Base-by-base conservation (phyloP, 2,888 invertebrate species). In the Morpho deidamia region DNA sequence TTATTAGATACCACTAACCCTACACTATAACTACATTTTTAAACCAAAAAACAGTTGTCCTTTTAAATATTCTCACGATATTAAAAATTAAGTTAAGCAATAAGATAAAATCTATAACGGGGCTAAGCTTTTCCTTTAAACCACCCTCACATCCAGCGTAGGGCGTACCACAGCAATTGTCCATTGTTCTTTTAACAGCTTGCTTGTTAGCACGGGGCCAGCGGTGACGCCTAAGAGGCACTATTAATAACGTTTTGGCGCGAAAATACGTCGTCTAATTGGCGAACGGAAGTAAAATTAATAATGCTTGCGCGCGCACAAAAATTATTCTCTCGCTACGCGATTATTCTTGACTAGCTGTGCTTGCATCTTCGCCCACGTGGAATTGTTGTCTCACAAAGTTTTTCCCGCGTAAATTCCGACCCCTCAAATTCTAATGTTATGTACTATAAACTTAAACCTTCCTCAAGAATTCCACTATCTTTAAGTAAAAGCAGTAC, bases 131-230 rank as follows among this genome's bases (percentile, higher is more conserved):
- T 35, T 61, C 35, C 55, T 68, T 65, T 66, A 58, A 1, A 35
- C 58, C 62, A 58, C 48, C 46, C 58, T 51, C 49, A 66, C 68
- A 66, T 64, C 67, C 68, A 62, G 65, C 64, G 55, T 66, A 67
- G 72, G 72, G 73, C 70, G 63, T 71, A 65, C 72, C 70, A 67
- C 59, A 64, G 66, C 70, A 61, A 84, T 83, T 80, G 84, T 84
- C 78, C 83, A 88, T 88, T 88, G 88, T 88, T 86, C 87, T 83
- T 86, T 84, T 86, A 86, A 84, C 84, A 82, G 83, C 70, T 66
- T 71, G 83, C 85, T 84, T 85, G 87, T 88, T 87, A 87, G 80
- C 72, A 70, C 63, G 55, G 60, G 72, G 63, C 65, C 72, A 61
- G 69, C 69, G 65, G 63, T 63, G 66, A 65, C 67, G 66, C 66